Percentiles rank a stretch among this genome's conserved stretches.
phyloP scores from a whole-genome alignment of 2,113 vertebrate species.

The Silurus glanis region DNA sequence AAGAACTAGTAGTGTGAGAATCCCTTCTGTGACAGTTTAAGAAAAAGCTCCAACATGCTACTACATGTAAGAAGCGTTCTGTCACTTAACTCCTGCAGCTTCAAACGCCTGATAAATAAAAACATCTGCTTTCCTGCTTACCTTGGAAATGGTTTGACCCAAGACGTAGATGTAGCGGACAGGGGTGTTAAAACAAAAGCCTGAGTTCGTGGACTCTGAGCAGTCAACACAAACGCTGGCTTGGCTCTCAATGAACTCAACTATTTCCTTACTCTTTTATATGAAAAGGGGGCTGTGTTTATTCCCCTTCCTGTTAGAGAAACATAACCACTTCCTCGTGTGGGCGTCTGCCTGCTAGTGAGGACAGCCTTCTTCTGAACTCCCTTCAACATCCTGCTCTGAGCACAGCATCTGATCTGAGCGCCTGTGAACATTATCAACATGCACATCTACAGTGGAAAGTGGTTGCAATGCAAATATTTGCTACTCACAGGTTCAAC shows the following conservation, averaged over 20 bases:
- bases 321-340: slow-evolving; percentile 79
- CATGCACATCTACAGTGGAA: background rate
- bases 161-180: slow-evolving; percentile 28
- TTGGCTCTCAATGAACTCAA: slow-evolving; percentile 68
- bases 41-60: background rate
- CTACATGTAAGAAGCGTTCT: slow-evolving; percentile 7
- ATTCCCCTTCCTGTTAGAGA: slow-evolving; percentile 76
- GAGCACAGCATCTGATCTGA: background rate
- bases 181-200: slow-evolving; percentile 56
- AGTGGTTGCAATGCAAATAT: background rate
- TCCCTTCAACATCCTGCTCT: slow-evolving; percentile 44
- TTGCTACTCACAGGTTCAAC: background rate
- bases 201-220: slow-evolving; percentile 85
- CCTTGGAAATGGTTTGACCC: slow-evolving; percentile 57
- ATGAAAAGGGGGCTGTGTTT: slow-evolving; percentile 48
- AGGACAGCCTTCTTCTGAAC: slow-evolving; percentile 49
- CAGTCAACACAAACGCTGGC: slow-evolving; percentile 85
- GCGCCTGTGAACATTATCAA: background rate
- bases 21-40: background rate
- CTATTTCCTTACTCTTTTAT: slow-evolving; percentile 52
- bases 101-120: slow-evolving; percentile 58
- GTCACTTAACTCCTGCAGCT: background rate
- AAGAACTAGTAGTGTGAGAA: background rate
- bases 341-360: slow-evolving; percentile 65
- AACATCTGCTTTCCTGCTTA: slow-evolving; percentile 67